A percentile compares a stretch with the other conserved stretches of the same genome.
These are phyloP conservation scores for Poliocrania exsul DNA, from an alignment of 2,797 vertebrate genomes.

Conservation along the genomic window DNA sequence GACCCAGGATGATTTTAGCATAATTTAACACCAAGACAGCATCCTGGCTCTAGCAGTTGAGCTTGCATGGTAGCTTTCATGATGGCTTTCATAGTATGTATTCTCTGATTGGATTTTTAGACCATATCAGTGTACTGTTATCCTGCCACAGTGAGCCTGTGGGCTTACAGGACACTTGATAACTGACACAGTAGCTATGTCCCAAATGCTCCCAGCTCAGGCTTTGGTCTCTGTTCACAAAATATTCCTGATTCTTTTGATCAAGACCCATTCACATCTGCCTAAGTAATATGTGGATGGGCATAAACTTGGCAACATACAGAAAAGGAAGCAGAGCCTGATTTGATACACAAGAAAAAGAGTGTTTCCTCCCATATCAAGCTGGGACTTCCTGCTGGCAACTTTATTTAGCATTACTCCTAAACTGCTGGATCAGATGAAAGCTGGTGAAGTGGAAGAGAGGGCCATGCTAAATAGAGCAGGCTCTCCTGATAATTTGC, in stretches of 20 bases:
- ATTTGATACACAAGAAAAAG: not conserved
- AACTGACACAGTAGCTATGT: fast-evolving
- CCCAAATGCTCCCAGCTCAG: not conserved
- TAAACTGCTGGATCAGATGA: constrained; percentile 54
- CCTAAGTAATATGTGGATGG: not conserved
- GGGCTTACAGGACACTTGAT: not conserved
- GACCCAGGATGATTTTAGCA: too few relatives aligned
- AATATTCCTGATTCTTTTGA: not conserved
- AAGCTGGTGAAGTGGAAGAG: constrained; percentile 68
- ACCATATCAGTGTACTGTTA: too few relatives aligned
- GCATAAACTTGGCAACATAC: not conserved
- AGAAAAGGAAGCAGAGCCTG: not conserved
- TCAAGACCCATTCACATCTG: not conserved
- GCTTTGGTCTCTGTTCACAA: not conserved
- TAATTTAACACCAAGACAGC: too few relatives aligned
- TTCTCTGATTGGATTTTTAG: too few relatives aligned
- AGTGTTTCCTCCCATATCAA: constrained; percentile 1
- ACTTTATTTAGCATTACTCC: constrained; percentile 48
- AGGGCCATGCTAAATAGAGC: not conserved
- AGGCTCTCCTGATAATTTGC: constrained; percentile 58
- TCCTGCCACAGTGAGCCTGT: not conserved
- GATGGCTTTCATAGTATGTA: too few relatives aligned
- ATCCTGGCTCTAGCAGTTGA: too few relatives aligned
- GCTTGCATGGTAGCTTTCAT: too few relatives aligned
- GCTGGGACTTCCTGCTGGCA: constrained; percentile 23